phyloP scores from a whole-genome alignment of 1,140 invertebrate genomes.

The Aphis gossypii region DNA sequence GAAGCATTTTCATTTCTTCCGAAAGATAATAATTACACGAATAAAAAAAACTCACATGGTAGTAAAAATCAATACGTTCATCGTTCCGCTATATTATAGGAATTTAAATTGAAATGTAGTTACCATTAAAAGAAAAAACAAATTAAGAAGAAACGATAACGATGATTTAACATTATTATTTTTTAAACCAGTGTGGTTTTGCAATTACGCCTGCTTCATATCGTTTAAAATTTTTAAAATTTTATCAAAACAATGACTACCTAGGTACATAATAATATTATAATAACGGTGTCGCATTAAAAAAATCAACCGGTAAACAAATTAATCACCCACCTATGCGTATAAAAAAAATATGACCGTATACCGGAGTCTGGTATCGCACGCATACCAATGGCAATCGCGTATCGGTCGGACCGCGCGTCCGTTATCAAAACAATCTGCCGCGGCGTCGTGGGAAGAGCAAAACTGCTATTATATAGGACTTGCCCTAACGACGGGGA shows the following conservation, averaged over 20 bases:
- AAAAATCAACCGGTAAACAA: not conserved
- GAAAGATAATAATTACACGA: too few species aligned
- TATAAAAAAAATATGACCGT: not conserved
- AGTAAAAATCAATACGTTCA: not conserved
- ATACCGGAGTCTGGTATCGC: not conserved
- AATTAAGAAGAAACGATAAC: too few species aligned
- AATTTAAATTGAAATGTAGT: not conserved
- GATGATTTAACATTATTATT: too few species aligned
- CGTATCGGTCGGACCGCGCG: not conserved
- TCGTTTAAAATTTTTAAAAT: too few species aligned
- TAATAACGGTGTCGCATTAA: too few species aligned
- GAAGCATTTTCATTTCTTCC: too few species aligned
- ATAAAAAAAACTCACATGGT: not conserved
- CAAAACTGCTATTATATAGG: not conserved
- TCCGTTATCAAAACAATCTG: conserved; percentile 26
- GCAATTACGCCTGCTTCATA: too few species aligned
- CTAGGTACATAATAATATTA: too few species aligned
- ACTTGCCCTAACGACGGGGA: conserved; percentile 2
- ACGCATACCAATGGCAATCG: not conserved
- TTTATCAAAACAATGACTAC: too few species aligned
- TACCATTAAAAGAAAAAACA: not conserved
- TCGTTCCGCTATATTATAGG: too few species aligned
- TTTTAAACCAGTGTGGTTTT: too few species aligned
- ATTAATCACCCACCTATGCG: not conserved
- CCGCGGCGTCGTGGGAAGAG: conserved; percentile 2